Percentiles rank a stretch among this genome's conserved stretches.
These are phyloP conservation scores for Hirundichthys speculiger DNA, from an alignment of 2,113 vertebrate species.

Conservation along the genomic window DNA sequence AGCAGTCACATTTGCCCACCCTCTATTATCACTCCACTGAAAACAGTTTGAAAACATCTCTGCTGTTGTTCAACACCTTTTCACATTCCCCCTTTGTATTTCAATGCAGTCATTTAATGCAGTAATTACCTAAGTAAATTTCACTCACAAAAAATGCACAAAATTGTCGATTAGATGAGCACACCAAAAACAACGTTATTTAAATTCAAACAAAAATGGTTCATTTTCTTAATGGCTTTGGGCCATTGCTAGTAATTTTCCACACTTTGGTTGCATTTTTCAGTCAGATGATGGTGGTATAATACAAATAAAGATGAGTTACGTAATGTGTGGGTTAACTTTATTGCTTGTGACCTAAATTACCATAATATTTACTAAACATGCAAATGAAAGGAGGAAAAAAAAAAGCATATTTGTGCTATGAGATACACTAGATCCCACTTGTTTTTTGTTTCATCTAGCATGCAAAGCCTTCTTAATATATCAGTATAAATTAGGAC, in stretches of 20 bases:
- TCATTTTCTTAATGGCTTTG: slow-evolving; percentile 25
- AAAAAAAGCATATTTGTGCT: slow-evolving; percentile 32
- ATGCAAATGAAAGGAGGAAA: not conserved
- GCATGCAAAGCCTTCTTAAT: slow-evolving; percentile 19
- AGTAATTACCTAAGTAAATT: slow-evolving; percentile 1
- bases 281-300: slow-evolving; percentile 1
- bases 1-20: slow-evolving; percentile 4
- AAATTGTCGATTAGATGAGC: slow-evolving; percentile 21
- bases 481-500: slow-evolving; percentile 23
- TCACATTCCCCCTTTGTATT: too few relatives aligned
- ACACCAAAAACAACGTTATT: slow-evolving; percentile 21
- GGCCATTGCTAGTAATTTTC: slow-evolving; percentile 25
- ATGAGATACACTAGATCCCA: slow-evolving; percentile 1
- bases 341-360: slow-evolving; percentile 10
- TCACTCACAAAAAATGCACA: slow-evolving; percentile 12
- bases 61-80: not conserved
- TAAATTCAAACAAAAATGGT: slow-evolving; percentile 18
- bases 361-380: slow-evolving; percentile 18
- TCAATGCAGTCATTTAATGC: too few relatives aligned
- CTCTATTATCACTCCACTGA: too few relatives aligned
- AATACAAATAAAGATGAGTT: slow-evolving; percentile 16
- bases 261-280: slow-evolving; percentile 19
- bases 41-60: too few relatives aligned
- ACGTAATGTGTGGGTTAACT: slow-evolving; percentile 1
- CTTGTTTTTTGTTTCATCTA: slow-evolving; percentile 29